Base-by-base conservation (phyloP, 2,888 invertebrate genomes). In the Scaptomyza caliginosa region DNA sequence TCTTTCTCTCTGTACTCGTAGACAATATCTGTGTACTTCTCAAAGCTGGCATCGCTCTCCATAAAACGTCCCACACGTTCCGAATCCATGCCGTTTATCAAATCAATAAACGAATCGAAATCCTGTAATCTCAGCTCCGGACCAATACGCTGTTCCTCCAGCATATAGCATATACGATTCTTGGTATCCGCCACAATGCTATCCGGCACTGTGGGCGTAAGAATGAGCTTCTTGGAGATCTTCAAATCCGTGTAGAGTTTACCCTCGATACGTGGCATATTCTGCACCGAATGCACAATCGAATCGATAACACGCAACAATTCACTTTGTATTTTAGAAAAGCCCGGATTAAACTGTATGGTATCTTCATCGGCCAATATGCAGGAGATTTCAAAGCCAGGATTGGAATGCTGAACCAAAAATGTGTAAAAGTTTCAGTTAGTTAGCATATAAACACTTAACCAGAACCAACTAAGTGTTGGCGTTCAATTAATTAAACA, bases 261-360 rank as follows among this genome's bases (percentile, higher is more conserved):
- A 1, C 94, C 95, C 91, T 98, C 98, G 38, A 98, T 92, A 54
- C 96, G 93, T 1, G 97, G 96, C 50, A 96, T 92, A 30, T 93
- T 93, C 67, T 93, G 92, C 26, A 96, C 94, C 0, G 96, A 94
- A 63, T 94, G 93, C 10, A 95, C 93, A 75, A 98, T 94, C n/a
- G 93, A 93, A 74, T 96, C 95, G 69, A 96, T 94, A 17, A 96
- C 92, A 43, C 94, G 92, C 34, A 95, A 90, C 1, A 98, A 92
- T 64, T 94, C 94, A 46, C 94, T 93, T 71, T 93, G 93, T 80
- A 98, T 95, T 86, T 94, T 94, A 51, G 94, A 94, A 83, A 96
- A 96, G 0, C 94, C 92, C 0, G 97, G 96, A 62, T 95, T 95
- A 81, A 96, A 96, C 23, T 92, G 92, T 36, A 96, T 93, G 0